Conservation (phyloP, 2,113 vertebrate species). For the Thamnophis sirtalis region DNA sequence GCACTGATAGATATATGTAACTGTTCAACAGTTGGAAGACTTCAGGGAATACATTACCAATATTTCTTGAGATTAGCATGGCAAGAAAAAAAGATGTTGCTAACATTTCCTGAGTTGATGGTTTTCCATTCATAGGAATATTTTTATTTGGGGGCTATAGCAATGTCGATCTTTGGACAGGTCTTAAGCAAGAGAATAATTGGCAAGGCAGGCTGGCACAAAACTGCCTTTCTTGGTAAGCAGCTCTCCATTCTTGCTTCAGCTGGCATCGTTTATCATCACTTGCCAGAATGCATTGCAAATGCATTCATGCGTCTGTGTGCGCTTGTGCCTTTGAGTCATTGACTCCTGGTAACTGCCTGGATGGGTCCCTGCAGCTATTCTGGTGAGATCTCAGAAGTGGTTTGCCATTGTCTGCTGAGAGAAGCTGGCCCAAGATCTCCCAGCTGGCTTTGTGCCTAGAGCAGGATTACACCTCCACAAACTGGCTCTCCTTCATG, state of each 20-base stretch:
- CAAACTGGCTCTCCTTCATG: not conserved
- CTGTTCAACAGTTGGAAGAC: too few relatives aligned
- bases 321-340: not conserved
- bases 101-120: too few relatives aligned
- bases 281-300: not conserved
- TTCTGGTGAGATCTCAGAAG: not conserved
- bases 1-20: too few relatives aligned
- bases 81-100: too few relatives aligned
- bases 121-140: too few relatives aligned
- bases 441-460: not conserved
- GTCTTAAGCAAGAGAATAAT: not conserved
- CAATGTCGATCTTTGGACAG: too few relatives aligned
- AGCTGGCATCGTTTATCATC: not conserved
- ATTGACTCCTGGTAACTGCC: not conserved
- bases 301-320: not conserved
- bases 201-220: not conserved
- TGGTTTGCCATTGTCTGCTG: not conserved
- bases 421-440: not conserved
- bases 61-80: too few relatives aligned
- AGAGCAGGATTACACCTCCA: not conserved
- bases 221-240: not conserved
- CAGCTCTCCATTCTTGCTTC: not conserved
- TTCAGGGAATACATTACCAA: too few relatives aligned
- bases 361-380: not conserved
- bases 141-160: too few relatives aligned